Conservation (phyloP, 2,797 vertebrate genomes). For the Triplophysa bombifrons region DNA sequence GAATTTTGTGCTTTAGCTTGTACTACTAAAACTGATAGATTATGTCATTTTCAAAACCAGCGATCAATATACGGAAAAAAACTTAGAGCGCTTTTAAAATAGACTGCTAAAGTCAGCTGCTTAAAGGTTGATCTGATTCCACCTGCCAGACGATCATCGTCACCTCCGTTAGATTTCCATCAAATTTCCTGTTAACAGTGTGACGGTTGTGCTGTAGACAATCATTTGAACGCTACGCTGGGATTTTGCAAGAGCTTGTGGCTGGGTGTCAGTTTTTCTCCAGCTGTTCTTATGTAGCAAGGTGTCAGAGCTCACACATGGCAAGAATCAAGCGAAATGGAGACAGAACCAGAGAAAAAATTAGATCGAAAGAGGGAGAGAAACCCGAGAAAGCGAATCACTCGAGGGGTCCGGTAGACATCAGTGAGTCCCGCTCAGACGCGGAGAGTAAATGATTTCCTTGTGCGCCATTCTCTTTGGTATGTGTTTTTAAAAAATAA, state of each 20-base stretch:
- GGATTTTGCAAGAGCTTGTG: slow-evolving; percentile 27
- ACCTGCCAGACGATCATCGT: slow-evolving; percentile 18
- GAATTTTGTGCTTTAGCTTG: too few relatives aligned
- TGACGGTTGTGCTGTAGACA: background rate
- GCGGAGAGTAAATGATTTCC: slow-evolving; percentile 60
- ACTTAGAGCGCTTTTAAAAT: background rate
- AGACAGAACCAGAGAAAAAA: slow-evolving; percentile 38
- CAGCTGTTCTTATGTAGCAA: slow-evolving; percentile 46
- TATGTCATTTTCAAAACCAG: background rate
- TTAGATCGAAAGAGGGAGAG: slow-evolving; percentile 35
- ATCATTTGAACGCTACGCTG: background rate
- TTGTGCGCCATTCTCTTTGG: slow-evolving; percentile 52
- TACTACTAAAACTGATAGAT: too few relatives aligned
- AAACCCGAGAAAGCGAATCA: slow-evolving; percentile 57
- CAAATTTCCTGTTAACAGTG: background rate
- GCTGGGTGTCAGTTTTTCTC: slow-evolving; percentile 47
- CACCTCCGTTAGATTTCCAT: slow-evolving; percentile 10
- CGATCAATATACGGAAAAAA: background rate
- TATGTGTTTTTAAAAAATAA: slow-evolving; percentile 54
- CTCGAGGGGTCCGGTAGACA: slow-evolving; percentile 57
- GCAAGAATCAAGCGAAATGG: slow-evolving; percentile 46
- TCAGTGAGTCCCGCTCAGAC: slow-evolving; percentile 49
- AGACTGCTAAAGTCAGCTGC: background rate
- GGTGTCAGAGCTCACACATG: slow-evolving; percentile 54
- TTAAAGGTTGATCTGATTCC: background rate